A percentile compares a stretch with the other conserved stretches of the same genome.
These are phyloP conservation scores for Anthonomus grandis DNA, from an alignment of 1,140 invertebrate genomes.

Conservation along the genomic window DNA sequence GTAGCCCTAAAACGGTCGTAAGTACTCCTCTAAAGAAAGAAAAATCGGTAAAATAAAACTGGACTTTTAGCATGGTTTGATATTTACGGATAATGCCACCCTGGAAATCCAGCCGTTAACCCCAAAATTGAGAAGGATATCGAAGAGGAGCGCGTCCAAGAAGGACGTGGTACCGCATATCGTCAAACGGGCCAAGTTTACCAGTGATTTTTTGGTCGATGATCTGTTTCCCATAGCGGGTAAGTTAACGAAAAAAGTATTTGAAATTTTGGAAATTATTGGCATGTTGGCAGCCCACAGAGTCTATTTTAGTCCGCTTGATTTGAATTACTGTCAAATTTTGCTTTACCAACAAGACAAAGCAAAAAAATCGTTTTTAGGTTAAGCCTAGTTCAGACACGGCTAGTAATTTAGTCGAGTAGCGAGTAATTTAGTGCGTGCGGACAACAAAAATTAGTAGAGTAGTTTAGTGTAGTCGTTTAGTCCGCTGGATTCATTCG, in stretches of 20 bases:
- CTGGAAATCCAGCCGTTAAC: constrained; percentile 63
- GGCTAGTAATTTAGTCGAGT: too few relatives aligned
- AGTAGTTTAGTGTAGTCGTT: too few relatives aligned
- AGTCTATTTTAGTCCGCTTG: too few relatives aligned
- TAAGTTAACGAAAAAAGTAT: constrained; percentile 16
- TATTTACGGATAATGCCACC: constrained; percentile 61
- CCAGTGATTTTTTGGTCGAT: constrained; percentile 29
- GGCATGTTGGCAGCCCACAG: background rate
- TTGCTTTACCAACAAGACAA: too few relatives aligned
- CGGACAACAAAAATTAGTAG: too few relatives aligned
- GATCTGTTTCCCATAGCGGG: constrained; percentile 40
- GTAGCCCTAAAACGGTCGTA: constrained; percentile 51
- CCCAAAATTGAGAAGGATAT: constrained; percentile 37
- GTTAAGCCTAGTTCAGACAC: too few relatives aligned
- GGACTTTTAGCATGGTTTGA: constrained; percentile 58
- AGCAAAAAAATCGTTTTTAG: too few relatives aligned
- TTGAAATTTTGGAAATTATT: background rate
- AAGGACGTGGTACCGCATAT: constrained; percentile 52
- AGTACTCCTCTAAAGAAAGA: too few relatives aligned
- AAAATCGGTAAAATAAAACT: too few relatives aligned
- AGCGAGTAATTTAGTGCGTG: too few relatives aligned
- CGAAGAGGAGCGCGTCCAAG: constrained; percentile 39
- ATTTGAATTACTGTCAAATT: too few relatives aligned
- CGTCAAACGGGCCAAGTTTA: constrained; percentile 52
- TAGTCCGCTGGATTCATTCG: too few relatives aligned